Conservation (phyloP, 2,888 invertebrate genomes). For the Drosophila mimetica region DNA sequence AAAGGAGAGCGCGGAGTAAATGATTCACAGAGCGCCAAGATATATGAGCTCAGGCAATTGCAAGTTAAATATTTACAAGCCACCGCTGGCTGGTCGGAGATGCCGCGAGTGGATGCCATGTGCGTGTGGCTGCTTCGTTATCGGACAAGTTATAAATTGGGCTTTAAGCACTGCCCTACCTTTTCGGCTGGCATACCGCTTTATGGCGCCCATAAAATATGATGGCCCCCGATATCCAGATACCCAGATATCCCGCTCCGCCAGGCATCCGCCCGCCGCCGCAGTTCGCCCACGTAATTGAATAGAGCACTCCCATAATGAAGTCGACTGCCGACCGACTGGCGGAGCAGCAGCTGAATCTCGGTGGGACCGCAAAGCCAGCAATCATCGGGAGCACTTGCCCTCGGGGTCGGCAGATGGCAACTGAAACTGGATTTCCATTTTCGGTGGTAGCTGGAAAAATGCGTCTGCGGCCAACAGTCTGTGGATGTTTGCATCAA, state of each 20-base stretch:
- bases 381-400: slow-evolving; percentile 21
- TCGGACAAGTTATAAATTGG: slow-evolving; percentile 57
- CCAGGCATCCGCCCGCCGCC: slow-evolving; percentile 2
- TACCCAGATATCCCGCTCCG: neutral
- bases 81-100: slow-evolving; percentile 18
- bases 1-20: slow-evolving; percentile 59
- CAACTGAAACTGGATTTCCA: slow-evolving; percentile 17
- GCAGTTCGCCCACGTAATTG: slow-evolving; percentile 49
- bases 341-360: slow-evolving; percentile 28
- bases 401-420: slow-evolving; percentile 2
- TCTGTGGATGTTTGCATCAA: slow-evolving; percentile 47
- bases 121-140: slow-evolving; percentile 45
- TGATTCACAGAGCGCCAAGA: slow-evolving; percentile 57
- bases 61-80: slow-evolving; percentile 72
- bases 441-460: slow-evolving; percentile 33
- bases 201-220: slow-evolving; percentile 58
- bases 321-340: slow-evolving; percentile 59
- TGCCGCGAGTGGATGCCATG: slow-evolving; percentile 26
- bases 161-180: slow-evolving; percentile 38
- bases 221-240: slow-evolving; percentile 39
- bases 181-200: slow-evolving; percentile 22
- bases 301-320: slow-evolving; percentile 61
- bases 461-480: slow-evolving; percentile 63
- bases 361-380: slow-evolving; percentile 18
- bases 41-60: slow-evolving; percentile 54